These are phyloP conservation scores for Spodoptera frugiperda DNA, from an alignment of 1,140 invertebrate species.

Conservation along the genomic window DNA sequence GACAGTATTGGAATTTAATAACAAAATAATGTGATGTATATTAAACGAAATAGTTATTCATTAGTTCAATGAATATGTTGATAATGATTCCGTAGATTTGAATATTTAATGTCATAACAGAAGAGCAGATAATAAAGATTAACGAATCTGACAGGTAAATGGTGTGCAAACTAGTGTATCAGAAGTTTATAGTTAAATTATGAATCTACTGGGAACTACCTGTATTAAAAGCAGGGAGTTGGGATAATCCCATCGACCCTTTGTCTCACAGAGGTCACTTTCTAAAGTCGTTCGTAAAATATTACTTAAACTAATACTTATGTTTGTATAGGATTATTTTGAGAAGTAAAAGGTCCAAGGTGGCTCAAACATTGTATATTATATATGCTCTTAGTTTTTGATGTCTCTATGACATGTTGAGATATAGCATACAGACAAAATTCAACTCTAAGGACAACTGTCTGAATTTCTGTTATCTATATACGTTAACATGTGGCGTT, in stretches of 20 bases:
- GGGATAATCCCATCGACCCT: slow-evolving; percentile 57
- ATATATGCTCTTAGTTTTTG: background rate
- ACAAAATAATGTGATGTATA: background rate
- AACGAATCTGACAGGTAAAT: slow-evolving; percentile 46
- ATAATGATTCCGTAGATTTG: too few species aligned
- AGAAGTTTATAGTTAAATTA: slow-evolving; percentile 57
- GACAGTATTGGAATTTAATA: background rate
- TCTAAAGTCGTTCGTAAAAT: slow-evolving; percentile 50
- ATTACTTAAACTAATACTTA: background rate
- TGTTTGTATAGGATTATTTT: background rate
- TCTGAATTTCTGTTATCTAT: too few species aligned
- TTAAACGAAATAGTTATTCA: too few species aligned
- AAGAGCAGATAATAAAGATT: slow-evolving; percentile 36
- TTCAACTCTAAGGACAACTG: too few species aligned
- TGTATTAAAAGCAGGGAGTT: slow-evolving; percentile 58
- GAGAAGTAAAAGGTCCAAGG: background rate
- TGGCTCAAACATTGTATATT: background rate
- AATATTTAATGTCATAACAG: background rate
- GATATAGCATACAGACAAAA: too few species aligned
- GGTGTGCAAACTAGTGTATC: slow-evolving; percentile 51
- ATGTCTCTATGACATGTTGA: too few species aligned
- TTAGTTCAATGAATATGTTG: too few species aligned
- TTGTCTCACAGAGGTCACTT: slow-evolving; percentile 54
- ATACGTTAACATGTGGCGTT: too few species aligned
- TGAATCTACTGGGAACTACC: slow-evolving; percentile 55